phyloP scores from a whole-genome alignment of 1,140 invertebrate species.

The Ceratina calcarata region DNA sequence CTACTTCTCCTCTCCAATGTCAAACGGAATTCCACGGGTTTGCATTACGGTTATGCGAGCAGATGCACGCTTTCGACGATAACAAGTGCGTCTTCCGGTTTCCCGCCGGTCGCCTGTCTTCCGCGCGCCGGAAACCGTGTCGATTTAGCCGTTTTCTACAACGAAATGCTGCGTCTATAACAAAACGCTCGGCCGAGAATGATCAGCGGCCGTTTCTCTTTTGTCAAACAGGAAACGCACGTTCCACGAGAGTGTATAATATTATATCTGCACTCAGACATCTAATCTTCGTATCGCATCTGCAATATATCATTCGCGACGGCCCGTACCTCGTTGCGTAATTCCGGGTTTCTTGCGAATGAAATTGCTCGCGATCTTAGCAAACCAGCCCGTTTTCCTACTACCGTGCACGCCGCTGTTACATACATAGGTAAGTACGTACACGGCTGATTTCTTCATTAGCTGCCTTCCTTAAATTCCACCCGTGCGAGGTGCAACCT shows the following conservation, averaged over 20 bases:
- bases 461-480: conserved; percentile 16
- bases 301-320: conserved; percentile 45
- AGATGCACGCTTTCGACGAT: conserved; percentile 23
- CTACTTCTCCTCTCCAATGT: conserved; percentile 7
- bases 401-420: background rate
- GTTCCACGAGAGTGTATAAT: conserved; percentile 27
- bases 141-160: background rate
- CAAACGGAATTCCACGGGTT: conserved; percentile 18
- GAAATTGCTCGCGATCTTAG: conserved; percentile 47
- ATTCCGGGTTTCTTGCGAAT: conserved; percentile 50
- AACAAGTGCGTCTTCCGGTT: conserved; percentile 32
- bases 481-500: background rate
- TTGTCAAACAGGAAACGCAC: conserved; percentile 46
- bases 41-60: conserved; percentile 28
- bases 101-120: background rate
- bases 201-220: conserved; percentile 35
- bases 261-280: conserved; percentile 31
- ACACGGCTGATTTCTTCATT: conserved; percentile 44
- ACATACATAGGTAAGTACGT: background rate
- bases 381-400: conserved; percentile 35
- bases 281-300: conserved; percentile 52
- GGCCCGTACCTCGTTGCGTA: conserved; percentile 30
- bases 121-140: background rate
- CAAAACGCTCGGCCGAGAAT: background rate
- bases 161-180: too few species aligned